These are phyloP conservation scores for Phyllopteryx taeniolatus DNA, from an alignment of 2,113 vertebrate genomes.

Conservation along the genomic window DNA sequence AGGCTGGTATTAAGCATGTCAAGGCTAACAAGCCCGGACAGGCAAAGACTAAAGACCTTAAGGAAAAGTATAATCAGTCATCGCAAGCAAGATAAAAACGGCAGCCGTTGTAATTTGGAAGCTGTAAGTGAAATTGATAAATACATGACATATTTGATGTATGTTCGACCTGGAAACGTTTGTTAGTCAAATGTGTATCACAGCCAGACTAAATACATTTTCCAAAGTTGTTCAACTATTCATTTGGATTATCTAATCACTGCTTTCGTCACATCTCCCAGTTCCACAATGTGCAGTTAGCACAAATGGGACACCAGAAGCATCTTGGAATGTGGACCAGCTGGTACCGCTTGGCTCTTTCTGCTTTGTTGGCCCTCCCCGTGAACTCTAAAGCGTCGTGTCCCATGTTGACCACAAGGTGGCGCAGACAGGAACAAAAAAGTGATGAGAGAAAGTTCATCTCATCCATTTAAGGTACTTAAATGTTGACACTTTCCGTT, in stretches of 20 bases:
- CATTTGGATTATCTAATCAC: not conserved
- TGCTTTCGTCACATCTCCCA: not conserved
- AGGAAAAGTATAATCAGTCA: conserved; percentile 11
- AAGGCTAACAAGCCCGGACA: conserved; percentile 46
- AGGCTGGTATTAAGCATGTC: not conserved
- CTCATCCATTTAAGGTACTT: not conserved
- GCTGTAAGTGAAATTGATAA: not conserved
- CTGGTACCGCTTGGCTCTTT: conserved; percentile 10
- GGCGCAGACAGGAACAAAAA: conserved; percentile 32
- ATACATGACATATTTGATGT: too few relatives aligned
- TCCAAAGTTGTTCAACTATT: not conserved
- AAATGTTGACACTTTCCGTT: not conserved
- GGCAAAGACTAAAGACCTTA: not conserved
- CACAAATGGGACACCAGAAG: not conserved
- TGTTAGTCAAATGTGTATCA: not conserved
- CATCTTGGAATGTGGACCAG: conserved; percentile 25
- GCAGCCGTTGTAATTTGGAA: not conserved
- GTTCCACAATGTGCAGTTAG: not conserved
- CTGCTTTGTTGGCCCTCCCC: conserved; percentile 39
- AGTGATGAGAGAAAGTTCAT: conserved; percentile 12
- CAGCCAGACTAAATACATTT: not conserved
- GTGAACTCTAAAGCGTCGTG: conserved; percentile 27
- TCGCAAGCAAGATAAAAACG: conserved; percentile 8
- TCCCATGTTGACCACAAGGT: conserved; percentile 48
- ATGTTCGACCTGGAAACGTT: too few relatives aligned